These are phyloP conservation scores for Ctenopoma kingsleyae DNA, from an alignment of 2,797 vertebrate genomes.

Conservation along the genomic window DNA sequence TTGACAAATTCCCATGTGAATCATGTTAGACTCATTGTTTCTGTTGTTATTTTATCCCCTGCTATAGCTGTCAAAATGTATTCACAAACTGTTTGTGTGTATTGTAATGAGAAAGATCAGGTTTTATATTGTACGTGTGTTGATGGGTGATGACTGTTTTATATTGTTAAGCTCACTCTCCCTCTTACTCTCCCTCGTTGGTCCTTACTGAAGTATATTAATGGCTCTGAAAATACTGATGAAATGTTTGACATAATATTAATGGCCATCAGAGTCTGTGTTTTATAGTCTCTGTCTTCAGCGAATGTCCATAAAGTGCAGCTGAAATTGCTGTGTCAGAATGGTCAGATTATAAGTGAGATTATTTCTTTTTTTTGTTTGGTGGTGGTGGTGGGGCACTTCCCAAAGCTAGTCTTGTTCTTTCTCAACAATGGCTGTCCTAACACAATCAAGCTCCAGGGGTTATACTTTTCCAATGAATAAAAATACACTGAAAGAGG, in stretches of 20 bases:
- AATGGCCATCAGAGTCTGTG: slow-evolving; percentile 35
- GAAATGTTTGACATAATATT: slow-evolving; percentile 59
- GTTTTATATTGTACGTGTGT: background rate
- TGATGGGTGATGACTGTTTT: slow-evolving; percentile 8
- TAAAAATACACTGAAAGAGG: slow-evolving; percentile 61
- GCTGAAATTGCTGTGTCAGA: slow-evolving; percentile 63
- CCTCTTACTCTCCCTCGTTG: background rate
- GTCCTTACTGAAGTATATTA: slow-evolving; percentile 35
- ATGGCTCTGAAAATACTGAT: slow-evolving; percentile 56
- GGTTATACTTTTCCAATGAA: slow-evolving; percentile 59
- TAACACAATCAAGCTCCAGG: slow-evolving; percentile 69
- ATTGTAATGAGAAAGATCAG: background rate
- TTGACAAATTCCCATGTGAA: background rate
- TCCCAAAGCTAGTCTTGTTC: slow-evolving; percentile 33
- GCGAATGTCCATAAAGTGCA: slow-evolving; percentile 56
- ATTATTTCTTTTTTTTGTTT: slow-evolving; percentile 24
- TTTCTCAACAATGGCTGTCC: slow-evolving; percentile 57
- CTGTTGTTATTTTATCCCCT: background rate
- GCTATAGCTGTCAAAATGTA: background rate
- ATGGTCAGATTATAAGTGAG: slow-evolving; percentile 49
- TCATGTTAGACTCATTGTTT: background rate
- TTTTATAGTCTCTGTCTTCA: slow-evolving; percentile 55
- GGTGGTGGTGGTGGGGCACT: slow-evolving; percentile 18
- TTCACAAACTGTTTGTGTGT: background rate
- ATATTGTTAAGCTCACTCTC: background rate